Evolutionary conservation across 1,140 invertebrate genomes (phyloP).

Genomic region (Chlorops oryzae): DNA sequence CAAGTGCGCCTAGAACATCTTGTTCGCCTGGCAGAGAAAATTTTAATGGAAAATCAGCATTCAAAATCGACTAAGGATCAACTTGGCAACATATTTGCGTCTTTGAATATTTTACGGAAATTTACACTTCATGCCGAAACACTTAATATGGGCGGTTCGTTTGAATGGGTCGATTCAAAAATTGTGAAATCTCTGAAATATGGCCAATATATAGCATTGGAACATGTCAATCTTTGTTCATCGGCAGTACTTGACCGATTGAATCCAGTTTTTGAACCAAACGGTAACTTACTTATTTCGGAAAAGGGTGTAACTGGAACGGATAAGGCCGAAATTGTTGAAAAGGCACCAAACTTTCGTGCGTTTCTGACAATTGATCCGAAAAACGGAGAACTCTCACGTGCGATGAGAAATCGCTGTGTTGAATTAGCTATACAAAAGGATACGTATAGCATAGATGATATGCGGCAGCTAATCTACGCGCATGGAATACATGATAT

Average conservation of each 20-base stretch:
- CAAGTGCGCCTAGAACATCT: too few species aligned
- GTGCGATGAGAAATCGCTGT: slow-evolving; percentile 96
- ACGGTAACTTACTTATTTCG: slow-evolving; percentile 82
- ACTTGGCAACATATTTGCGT: neutral
- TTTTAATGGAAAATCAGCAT: too few species aligned
- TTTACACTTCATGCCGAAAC: slow-evolving; percentile 55
- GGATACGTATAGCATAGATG: slow-evolving; percentile 47
- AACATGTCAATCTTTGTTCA: slow-evolving; percentile 96
- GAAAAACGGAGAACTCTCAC: slow-evolving; percentile 88
- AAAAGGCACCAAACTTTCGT: slow-evolving; percentile 85
- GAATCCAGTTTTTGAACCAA: slow-evolving; percentile 90
- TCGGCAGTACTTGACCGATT: slow-evolving; percentile 93
- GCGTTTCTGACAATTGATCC: slow-evolving; percentile 95
- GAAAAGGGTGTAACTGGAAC: slow-evolving; percentile 76
- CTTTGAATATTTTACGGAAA: slow-evolving; percentile 43
- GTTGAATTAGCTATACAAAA: slow-evolving; percentile 79
- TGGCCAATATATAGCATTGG: slow-evolving; percentile 54
- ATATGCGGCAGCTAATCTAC: slow-evolving; percentile 54
- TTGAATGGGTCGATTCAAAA: slow-evolving; percentile 96
- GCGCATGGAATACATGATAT: slow-evolving; percentile 49
- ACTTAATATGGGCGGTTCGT: slow-evolving; percentile 75
- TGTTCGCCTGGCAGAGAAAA: too few species aligned
- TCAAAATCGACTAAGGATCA: too few species aligned
- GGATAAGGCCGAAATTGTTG: slow-evolving; percentile 67
- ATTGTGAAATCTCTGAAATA: slow-evolving; percentile 63